A percentile compares a stretch with the other conserved stretches of the same genome.
Conservation (phyloP, 1,140 invertebrate species). For the Sminthurinus signatus region DNA sequence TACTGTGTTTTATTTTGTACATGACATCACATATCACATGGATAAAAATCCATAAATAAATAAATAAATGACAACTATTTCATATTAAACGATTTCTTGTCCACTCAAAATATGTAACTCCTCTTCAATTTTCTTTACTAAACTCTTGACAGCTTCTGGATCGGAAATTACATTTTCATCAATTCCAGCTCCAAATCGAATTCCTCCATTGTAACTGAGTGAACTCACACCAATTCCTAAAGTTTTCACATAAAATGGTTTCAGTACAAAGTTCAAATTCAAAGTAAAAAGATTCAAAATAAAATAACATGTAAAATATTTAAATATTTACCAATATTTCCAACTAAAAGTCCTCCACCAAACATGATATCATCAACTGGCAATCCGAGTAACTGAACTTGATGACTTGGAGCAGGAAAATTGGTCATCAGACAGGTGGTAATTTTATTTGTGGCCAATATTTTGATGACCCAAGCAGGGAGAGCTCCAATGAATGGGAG, state of each 20-base stretch:
- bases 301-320: too few species aligned
- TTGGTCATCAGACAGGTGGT: conserved; percentile 19
- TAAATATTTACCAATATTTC: conserved; percentile 32
- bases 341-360: conserved; percentile 22
- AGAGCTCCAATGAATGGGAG: conserved; percentile 26
- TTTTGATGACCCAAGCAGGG: conserved; percentile 22
- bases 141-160: conserved; percentile 10
- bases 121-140: conserved; percentile 7
- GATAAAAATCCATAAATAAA: too few species aligned
- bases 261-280: too few species aligned
- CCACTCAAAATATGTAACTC: neutral
- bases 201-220: conserved; percentile 22
- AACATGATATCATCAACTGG: conserved; percentile 26
- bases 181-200: conserved; percentile 19
- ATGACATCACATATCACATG: too few species aligned
- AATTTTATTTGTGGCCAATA: conserved; percentile 15
- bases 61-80: neutral
- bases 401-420: conserved; percentile 21
- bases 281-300: too few species aligned
- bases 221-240: conserved; percentile 26
- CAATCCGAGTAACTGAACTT: conserved; percentile 11
- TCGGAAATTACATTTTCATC: conserved; percentile 16
- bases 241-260: conserved; percentile 1
- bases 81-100: neutral
- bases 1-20: too few species aligned